A percentile compares a stretch with the other conserved stretches of the same genome.
phyloP scores from a whole-genome alignment of 2,113 vertebrate genomes.

The Pachycephala philippinensis region DNA sequence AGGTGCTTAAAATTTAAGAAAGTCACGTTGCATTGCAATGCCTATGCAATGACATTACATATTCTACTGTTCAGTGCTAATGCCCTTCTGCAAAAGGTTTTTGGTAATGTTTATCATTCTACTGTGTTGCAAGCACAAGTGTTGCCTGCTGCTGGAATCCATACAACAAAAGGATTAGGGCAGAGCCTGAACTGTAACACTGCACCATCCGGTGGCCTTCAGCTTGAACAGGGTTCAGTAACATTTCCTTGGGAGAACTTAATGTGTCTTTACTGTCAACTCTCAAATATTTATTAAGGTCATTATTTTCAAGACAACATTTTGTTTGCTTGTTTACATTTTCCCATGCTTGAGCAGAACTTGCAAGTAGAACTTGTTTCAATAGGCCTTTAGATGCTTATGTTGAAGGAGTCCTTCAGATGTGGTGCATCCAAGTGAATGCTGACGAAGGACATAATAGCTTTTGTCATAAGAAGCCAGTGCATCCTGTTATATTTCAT shows the following conservation, averaged over 20 bases:
- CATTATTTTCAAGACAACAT: not conserved
- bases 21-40: not conserved
- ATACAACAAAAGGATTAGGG: no score
- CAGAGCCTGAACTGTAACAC: not conserved
- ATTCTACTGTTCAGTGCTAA: not conserved
- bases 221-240: not conserved
- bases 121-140: not conserved
- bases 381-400: not conserved
- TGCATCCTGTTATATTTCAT: not conserved
- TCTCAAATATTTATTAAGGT: not conserved
- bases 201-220: conserved; percentile 51
- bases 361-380: not conserved
- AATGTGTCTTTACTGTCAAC: not conserved
- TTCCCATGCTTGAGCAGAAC: not conserved
- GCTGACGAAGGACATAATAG: not conserved
- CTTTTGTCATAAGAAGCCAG: not conserved
- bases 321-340: not conserved
- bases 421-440: not conserved
- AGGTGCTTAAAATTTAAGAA: not conserved
- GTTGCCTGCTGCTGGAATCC: not conserved
- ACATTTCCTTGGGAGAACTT: not conserved
- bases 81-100: not conserved
- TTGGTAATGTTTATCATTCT: not conserved
- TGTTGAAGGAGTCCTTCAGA: not conserved
- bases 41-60: not conserved